Conservation (phyloP, 2,888 invertebrate genomes). For the Acanthosoma haemorrhoidale region DNA sequence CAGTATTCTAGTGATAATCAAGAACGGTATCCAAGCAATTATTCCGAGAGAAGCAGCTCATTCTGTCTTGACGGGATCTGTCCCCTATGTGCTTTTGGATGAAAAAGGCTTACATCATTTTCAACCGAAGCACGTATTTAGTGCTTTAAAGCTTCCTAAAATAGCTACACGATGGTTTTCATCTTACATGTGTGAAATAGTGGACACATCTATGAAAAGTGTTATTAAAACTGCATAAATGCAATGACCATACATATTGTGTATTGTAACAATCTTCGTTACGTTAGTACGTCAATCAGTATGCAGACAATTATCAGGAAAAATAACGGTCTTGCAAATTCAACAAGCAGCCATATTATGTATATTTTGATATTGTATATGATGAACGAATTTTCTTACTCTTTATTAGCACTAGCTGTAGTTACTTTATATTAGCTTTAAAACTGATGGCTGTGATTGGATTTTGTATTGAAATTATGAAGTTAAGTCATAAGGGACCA, state of each 20-base stretch:
- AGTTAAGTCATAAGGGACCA: conserved; percentile 23
- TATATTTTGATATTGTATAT: too few species aligned
- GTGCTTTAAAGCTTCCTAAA: conserved; percentile 61
- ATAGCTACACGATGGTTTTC: conserved; percentile 55
- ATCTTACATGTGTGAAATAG: conserved; percentile 40
- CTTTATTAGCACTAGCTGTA: too few species aligned
- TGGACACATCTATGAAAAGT: conserved; percentile 14
- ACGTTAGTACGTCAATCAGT: too few species aligned
- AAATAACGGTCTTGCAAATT: too few species aligned
- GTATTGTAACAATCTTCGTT: too few species aligned
- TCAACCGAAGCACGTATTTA: conserved; percentile 68
- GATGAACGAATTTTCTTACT: too few species aligned
- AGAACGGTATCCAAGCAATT: conserved; percentile 67
- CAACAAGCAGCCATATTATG: too few species aligned
- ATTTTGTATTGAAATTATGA: conserved; percentile 1
- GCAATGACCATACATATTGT: too few species aligned
- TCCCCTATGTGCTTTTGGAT: conserved; percentile 69
- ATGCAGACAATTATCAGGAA: too few species aligned
- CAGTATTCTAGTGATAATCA: conserved; percentile 58
- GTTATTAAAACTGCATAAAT: neutral
- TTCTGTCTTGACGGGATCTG: conserved; percentile 66
- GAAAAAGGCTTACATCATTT: conserved; percentile 70
- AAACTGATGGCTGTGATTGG: conserved; percentile 19
- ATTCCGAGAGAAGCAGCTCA: conserved; percentile 70
- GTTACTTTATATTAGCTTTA: conserved; percentile 15